Conservation (phyloP, 2,797 vertebrate genomes). For the Melopsittacus undulatus region DNA sequence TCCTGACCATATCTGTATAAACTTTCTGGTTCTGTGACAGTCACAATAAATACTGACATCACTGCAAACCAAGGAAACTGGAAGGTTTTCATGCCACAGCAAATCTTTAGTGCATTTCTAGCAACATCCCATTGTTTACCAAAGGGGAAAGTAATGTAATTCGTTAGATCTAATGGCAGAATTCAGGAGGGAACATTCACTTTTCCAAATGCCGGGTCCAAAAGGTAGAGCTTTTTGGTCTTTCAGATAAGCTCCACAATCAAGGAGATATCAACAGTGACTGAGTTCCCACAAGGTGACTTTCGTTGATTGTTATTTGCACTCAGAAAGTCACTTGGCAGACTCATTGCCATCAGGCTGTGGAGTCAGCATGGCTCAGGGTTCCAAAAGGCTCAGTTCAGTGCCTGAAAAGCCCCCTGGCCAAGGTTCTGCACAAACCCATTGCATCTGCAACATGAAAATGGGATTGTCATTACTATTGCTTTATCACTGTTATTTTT, state of each 20-base stretch:
- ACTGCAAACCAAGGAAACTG: conserved; percentile 1
- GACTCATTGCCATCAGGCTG: background rate
- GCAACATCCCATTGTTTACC: background rate
- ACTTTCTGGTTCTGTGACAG: background rate
- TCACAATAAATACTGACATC: conserved; percentile 43
- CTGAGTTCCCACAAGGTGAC: background rate
- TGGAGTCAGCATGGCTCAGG: background rate
- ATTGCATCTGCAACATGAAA: background rate
- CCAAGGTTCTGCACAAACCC: background rate
- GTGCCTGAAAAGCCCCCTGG: background rate
- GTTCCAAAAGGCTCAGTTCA: background rate
- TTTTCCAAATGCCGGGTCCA: background rate
- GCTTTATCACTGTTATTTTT: background rate
- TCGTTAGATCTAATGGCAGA: background rate
- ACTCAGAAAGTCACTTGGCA: background rate
- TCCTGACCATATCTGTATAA: background rate
- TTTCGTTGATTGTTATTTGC: background rate
- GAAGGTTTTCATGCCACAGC: conserved; percentile 21
- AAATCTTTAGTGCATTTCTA: background rate
- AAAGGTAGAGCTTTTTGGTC: background rate
- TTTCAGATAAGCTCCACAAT: background rate
- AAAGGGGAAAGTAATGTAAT: background rate
- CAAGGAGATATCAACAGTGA: background rate
- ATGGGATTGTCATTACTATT: background rate
- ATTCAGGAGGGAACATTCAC: background rate